phyloP scores from a whole-genome alignment of 2,888 invertebrate genomes.

The Caradrina kadenii region DNA sequence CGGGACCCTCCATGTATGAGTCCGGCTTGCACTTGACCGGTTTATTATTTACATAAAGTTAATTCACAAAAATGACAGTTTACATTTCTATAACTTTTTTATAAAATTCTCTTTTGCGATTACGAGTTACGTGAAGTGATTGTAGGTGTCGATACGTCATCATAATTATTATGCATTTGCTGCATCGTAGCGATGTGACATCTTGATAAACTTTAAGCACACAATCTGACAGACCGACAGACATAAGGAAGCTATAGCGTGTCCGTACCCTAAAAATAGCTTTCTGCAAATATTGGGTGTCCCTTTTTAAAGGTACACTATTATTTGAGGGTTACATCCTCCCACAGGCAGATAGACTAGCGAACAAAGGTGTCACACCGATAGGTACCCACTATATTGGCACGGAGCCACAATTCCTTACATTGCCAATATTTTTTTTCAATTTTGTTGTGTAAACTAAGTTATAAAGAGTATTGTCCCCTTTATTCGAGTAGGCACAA shows the following conservation, averaged over 20 bases:
- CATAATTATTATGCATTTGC: no score
- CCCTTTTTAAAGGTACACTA: constrained; percentile 14
- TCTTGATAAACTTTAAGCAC: background rate
- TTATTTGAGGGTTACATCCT: constrained; percentile 19
- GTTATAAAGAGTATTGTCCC: background rate
- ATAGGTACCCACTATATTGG: constrained; percentile 14
- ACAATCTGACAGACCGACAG: background rate
- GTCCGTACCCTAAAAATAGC: constrained; percentile 18
- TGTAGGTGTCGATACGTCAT: no score
- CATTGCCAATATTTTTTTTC: constrained; percentile 1
- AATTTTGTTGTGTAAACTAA: background rate
- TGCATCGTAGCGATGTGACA: background rate
- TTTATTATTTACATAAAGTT: no score
- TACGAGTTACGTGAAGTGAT: no score
- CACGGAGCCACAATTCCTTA: constrained; percentile 2
- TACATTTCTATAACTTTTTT: no score
- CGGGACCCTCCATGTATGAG: no score
- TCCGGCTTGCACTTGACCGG: no score
- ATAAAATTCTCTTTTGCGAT: no score
- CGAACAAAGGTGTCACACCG: constrained; percentile 25
- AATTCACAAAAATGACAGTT: no score
- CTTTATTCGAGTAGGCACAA: background rate
- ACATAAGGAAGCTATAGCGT: background rate
- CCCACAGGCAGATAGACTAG: constrained; percentile 31
- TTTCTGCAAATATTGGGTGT: constrained; percentile 20